Conservation (phyloP, 2,113 vertebrate species). For the Eleginops maclovinus region DNA sequence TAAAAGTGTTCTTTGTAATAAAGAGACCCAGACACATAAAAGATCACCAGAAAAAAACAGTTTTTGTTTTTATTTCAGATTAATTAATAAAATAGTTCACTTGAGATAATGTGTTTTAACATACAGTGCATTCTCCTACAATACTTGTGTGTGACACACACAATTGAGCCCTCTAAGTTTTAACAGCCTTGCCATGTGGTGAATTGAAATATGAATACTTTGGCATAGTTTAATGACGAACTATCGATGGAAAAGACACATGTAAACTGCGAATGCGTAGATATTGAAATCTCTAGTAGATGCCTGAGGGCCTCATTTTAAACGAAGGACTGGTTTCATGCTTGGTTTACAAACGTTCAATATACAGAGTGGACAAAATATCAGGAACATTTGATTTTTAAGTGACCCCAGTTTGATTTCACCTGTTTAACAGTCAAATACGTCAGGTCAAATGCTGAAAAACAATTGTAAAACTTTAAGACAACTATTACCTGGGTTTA, state of each 20-base stretch:
- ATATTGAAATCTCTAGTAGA: constrained; percentile 59
- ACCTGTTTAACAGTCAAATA: constrained; percentile 59
- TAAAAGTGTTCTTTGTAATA: not conserved
- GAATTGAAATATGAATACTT: constrained; percentile 77
- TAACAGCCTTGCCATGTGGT: constrained; percentile 71
- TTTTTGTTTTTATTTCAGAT: constrained; percentile 59
- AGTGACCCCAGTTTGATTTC: constrained; percentile 19
- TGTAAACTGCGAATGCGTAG: constrained; percentile 54
- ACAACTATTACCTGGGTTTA: not conserved
- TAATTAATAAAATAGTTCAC: constrained; percentile 82
- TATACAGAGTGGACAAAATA: constrained; percentile 52
- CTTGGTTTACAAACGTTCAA: constrained; percentile 54
- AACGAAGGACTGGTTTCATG: constrained; percentile 34
- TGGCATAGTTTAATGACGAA: constrained; percentile 84
- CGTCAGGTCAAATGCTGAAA: constrained; percentile 21
- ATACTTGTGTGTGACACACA: constrained; percentile 65
- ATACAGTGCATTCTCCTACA: constrained; percentile 76
- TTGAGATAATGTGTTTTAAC: constrained; percentile 67
- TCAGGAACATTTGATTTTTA: constrained; percentile 33
- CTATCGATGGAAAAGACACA: constrained; percentile 70
- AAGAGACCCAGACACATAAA: not conserved
- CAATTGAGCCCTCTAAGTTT: constrained; percentile 70
- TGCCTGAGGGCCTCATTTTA: constrained; percentile 41
- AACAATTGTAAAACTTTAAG: not conserved
- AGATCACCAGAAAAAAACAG: constrained; percentile 11